Evolutionary conservation across 23 tunicate species (phyloP), one percentile per base, ranked within the genome.

Genomic region (Ascidia mentula): DNA sequence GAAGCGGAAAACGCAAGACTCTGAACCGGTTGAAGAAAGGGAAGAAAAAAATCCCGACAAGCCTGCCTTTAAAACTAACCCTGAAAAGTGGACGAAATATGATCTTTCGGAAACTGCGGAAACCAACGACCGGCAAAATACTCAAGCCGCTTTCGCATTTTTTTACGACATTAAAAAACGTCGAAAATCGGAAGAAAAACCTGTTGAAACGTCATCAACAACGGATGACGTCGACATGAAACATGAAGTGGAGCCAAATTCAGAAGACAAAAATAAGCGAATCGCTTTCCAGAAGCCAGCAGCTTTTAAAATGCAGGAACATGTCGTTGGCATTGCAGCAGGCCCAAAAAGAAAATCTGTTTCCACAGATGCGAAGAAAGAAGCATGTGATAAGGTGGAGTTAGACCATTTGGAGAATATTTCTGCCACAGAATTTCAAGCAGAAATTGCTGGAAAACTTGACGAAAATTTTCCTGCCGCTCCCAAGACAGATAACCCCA

Each of bases 131-230:
- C 71, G 82, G 26, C 80, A 77, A 40, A 88, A 88, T 46, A 69
- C 93, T 36, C 87, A 78, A 53, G 80, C 85, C 18, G 93, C 93
- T 0, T 72, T 88, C 0, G 38, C 86, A 28, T 88, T 88, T 72
- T 59, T 88, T 31, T 71, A 82, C 69, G 79, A 82, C 6, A 28
- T 82, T 18, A 28, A 61, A n/a, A 73, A 80, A 61, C 80, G 79
- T 34, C 24, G 59, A 42, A 81, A 71, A 81, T 9, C 30, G 6
- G 45, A 38, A 33, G 22, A 82, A 40, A 17, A 65, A 33, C 15
- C n/a, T 6, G 39, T 37, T 2, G 34, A 75, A 5, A 30, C 22
- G 30, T 6, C 34, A 2, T 5, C 36, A 30, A 36, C 18, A 17
- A 2, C 53, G 5, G 18, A 20, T 17, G 34, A 38, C 18, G 79